A percentile compares a stretch with the other conserved stretches of the same genome.
Evolutionary conservation across 2,113 vertebrate genomes (phyloP).

Genomic region (Meleagris gallopavo): DNA sequence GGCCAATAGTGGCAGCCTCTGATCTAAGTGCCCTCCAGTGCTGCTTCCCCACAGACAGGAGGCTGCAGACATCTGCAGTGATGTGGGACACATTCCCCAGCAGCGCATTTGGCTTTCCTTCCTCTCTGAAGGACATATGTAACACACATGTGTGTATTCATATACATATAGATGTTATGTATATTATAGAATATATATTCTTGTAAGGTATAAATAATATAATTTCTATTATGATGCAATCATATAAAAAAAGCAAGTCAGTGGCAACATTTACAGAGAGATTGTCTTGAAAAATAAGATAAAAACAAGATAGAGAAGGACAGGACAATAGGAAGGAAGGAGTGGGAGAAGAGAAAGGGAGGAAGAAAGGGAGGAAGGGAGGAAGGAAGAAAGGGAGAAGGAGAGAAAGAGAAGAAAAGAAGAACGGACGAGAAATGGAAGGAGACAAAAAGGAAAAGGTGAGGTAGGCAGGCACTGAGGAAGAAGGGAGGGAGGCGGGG

Average conservation of each 20-base stretch:
- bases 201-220: neutral
- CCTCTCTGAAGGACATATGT: neutral
- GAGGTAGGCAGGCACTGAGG: neutral
- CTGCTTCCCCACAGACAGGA: rapidly evolving
- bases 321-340: rapidly evolving
- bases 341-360: rapidly evolving
- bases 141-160: neutral
- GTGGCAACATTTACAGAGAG: neutral
- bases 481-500: rapidly evolving
- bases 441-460: neutral
- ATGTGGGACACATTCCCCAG: rapidly evolving
- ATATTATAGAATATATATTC: neutral
- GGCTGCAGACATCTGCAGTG: neutral
- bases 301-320: neutral
- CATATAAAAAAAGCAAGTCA: neutral
- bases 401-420: too few relatives aligned
- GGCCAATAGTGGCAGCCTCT: neutral
- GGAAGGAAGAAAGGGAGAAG: rapidly evolving
- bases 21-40: rapidly evolving
- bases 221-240: neutral
- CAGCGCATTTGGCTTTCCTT: rapidly evolving
- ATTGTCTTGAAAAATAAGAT: neutral
- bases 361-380: rapidly evolving
- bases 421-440: too few relatives aligned
- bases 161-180: too few relatives aligned